These are phyloP conservation scores for Calcarius ornatus DNA, from an alignment of 2,113 vertebrate genomes.

Conservation along the genomic window DNA sequence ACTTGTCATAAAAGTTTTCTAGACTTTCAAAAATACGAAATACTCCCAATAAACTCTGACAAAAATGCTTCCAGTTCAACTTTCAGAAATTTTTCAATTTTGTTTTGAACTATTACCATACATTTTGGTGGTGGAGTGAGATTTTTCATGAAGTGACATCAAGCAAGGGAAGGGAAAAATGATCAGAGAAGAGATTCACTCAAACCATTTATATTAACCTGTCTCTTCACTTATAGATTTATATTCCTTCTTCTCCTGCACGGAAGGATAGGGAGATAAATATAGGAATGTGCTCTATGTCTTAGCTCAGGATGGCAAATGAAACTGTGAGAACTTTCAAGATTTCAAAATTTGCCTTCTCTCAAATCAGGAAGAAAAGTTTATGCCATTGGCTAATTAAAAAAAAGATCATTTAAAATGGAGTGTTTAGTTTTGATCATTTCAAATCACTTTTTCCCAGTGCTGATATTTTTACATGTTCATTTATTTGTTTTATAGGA, in stretches of 20 bases:
- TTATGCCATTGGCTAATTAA: background rate
- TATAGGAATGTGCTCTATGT: background rate
- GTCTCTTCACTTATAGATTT: conserved; percentile 55
- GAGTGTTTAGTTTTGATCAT: background rate
- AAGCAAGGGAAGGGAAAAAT: conserved; percentile 56
- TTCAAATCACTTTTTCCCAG: background rate
- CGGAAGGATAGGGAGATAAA: conserved; percentile 28
- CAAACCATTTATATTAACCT: conserved; percentile 64
- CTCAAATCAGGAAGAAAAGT: background rate
- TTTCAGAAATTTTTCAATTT: conserved; percentile 78
- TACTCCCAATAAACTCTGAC: conserved; percentile 73
- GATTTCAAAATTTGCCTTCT: background rate
- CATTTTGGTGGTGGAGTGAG: conserved; percentile 47
- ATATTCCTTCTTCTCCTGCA: conserved; percentile 34
- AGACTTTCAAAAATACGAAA: conserved; percentile 73
- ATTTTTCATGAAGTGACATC: conserved; percentile 60
- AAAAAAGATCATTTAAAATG: background rate
- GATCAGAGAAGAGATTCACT: conserved; percentile 63
- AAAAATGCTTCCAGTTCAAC: conserved; percentile 75
- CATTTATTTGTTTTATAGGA: conserved; percentile 6
- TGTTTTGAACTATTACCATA: conserved; percentile 70
- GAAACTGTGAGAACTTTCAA: background rate
- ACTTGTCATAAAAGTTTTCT: conserved; percentile 78
- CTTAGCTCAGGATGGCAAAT: background rate
- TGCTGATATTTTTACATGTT: background rate